Conservation (phyloP, 2,113 vertebrate species). For the Spea bombifrons region DNA sequence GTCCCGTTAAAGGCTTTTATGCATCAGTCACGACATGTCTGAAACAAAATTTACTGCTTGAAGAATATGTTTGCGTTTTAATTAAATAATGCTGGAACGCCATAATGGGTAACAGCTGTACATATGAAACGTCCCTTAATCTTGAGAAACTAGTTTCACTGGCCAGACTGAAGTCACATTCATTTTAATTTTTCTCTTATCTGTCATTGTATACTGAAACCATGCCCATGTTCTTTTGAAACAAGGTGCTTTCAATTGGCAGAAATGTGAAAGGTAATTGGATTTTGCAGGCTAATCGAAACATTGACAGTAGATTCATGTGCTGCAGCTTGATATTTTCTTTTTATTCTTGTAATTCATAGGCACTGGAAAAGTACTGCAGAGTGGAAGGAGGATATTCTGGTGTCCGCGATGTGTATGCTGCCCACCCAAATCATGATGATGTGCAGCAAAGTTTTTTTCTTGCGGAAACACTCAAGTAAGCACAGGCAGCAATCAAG, state of each 20-base stretch:
- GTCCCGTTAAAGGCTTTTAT: background rate
- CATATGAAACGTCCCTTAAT: conserved; percentile 35
- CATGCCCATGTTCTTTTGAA: conserved; percentile 19
- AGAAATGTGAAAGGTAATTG: conserved; percentile 28
- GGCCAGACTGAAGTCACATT: conserved; percentile 22
- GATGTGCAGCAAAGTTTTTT: conserved; percentile 98
- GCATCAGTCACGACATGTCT: background rate
- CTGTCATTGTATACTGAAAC: conserved; percentile 39
- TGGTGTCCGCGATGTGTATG: conserved; percentile 89
- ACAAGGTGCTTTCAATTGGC: conserved; percentile 6
- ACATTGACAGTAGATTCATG: conserved; percentile 18
- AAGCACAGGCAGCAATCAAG: conserved; percentile 56
- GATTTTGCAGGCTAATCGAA: conserved; percentile 32
- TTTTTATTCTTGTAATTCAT: conserved; percentile 5
- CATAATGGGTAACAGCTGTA: conserved; percentile 29
- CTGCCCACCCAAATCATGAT: conserved; percentile 74
- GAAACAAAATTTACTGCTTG: background rate
- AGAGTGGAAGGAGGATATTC: conserved; percentile 87
- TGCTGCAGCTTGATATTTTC: conserved; percentile 23
- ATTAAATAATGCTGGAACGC: conserved; percentile 2
- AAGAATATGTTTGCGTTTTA: conserved; percentile 18
- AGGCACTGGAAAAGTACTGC: conserved; percentile 92
- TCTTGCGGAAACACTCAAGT: conserved; percentile 96
- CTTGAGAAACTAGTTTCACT: conserved; percentile 26
- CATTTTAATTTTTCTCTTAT: conserved; percentile 5